These are phyloP conservation scores for Lysandra bellargus DNA, from an alignment of 2,888 invertebrate genomes.

Conservation along the genomic window DNA sequence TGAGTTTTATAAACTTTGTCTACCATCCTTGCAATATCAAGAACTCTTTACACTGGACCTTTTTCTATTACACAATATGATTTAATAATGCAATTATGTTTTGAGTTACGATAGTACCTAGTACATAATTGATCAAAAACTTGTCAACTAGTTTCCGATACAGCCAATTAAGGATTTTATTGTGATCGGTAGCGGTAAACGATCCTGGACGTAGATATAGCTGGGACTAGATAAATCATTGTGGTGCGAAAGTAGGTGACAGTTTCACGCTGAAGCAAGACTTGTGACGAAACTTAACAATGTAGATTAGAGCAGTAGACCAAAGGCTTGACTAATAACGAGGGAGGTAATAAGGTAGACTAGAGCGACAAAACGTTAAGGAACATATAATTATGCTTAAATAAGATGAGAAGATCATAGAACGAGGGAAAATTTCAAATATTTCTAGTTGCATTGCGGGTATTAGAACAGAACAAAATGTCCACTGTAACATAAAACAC, in stretches of 20 bases:
- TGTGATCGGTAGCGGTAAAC: slow-evolving; percentile 28
- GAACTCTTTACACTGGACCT: background rate
- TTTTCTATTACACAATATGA: background rate
- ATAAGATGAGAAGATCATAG: background rate
- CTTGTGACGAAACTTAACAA: slow-evolving; percentile 5
- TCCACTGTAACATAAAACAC: slow-evolving; percentile 23
- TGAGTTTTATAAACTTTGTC: too few relatives aligned
- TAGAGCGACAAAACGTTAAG: background rate
- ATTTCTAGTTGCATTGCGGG: background rate
- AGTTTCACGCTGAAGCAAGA: background rate
- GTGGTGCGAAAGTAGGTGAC: background rate
- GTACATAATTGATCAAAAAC: slow-evolving; percentile 26
- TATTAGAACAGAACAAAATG: background rate
- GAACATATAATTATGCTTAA: background rate
- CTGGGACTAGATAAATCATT: slow-evolving; percentile 10
- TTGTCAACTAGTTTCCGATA: slow-evolving; percentile 28
- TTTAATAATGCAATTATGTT: slow-evolving; percentile 22
- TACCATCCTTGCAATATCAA: background rate
- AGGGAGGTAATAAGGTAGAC: too few relatives aligned
- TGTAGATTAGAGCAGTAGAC: background rate
- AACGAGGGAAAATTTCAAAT: background rate
- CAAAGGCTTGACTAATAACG: too few relatives aligned
- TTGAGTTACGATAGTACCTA: background rate
- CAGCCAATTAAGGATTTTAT: slow-evolving; percentile 29
- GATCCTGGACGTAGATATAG: background rate